phyloP scores from a whole-genome alignment of 53 echinoderm and acorn worm species.

The Patiria pectinifera region DNA sequence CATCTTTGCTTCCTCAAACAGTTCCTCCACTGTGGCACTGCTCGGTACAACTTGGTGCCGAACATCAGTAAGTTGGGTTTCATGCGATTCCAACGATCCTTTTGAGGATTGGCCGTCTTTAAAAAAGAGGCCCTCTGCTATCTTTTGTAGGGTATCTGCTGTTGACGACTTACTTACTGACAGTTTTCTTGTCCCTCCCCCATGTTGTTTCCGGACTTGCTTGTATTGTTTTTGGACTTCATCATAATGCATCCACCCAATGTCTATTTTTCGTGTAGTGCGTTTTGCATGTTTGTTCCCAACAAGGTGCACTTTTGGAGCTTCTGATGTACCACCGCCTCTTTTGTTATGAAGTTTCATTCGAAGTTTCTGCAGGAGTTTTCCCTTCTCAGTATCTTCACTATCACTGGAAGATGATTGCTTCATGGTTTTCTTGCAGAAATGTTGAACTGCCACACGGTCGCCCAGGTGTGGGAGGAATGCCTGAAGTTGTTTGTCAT shows the following conservation, averaged over 20 bases:
- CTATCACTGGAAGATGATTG: background rate
- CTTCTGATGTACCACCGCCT: conserved; percentile 9
- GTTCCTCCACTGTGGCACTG: conserved; percentile 5
- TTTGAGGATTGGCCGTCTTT: conserved; percentile 43
- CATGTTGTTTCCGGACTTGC: conserved; percentile 46
- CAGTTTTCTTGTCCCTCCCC: conserved; percentile 37
- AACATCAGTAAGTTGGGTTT: conserved; percentile 6
- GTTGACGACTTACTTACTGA: conserved; percentile 13
- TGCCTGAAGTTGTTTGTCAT: background rate
- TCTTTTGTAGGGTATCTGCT: background rate
- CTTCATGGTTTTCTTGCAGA: conserved; percentile 21
- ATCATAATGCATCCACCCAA: conserved; percentile 38
- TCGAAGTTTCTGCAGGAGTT: conserved; percentile 27
- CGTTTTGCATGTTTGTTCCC: conserved; percentile 16
- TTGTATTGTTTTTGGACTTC: conserved; percentile 16
- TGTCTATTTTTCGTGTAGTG: conserved; percentile 27
- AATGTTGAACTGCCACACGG: background rate
- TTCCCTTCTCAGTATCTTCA: conserved; percentile 1
- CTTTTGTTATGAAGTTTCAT: background rate
- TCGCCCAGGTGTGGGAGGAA: conserved; percentile 31
- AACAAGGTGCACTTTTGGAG: background rate
- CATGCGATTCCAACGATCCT: background rate
- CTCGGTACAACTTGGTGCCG: background rate
- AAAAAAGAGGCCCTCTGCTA: conserved; percentile 40
- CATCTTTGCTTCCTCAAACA: conserved; percentile 46